Evolutionary conservation across 1,140 invertebrate genomes (phyloP).

Genomic region (Drosophila mayri): DNA sequence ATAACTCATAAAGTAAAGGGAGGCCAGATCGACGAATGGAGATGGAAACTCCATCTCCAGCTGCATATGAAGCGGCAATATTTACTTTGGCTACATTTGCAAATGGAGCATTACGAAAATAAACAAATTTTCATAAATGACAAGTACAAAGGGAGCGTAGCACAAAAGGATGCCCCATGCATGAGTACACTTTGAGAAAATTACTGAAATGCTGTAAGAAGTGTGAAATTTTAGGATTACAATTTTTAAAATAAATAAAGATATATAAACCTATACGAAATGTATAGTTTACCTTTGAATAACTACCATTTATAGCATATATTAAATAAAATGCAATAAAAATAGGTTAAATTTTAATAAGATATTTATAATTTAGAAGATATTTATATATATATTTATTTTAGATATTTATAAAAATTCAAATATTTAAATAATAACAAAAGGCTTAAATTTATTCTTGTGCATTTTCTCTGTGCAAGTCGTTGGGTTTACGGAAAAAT

Average conservation of each 20-base stretch:
- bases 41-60: constrained; percentile 27
- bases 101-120: constrained; percentile 84
- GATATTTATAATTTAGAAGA: too few species aligned
- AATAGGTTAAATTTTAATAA: not conserved
- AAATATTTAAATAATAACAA: not conserved
- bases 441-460: not conserved
- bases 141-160: constrained; percentile 72
- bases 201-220: not conserved
- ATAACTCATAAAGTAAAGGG: constrained; percentile 12
- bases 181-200: not conserved
- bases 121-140: constrained; percentile 84
- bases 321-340: not conserved
- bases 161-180: constrained; percentile 66
- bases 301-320: not conserved
- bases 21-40: constrained; percentile 2
- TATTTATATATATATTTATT: too few species aligned
- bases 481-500: constrained; percentile 55
- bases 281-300: not conserved
- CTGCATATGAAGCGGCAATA: constrained; percentile 74
- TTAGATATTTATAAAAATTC: not conserved
- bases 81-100: constrained; percentile 84
- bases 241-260: not conserved
- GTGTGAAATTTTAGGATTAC: not conserved
- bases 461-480: constrained; percentile 22
- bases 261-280: not conserved